These are phyloP conservation scores for Dilophus febrilis DNA, from an alignment of 2,888 invertebrate species.

Conservation along the genomic window DNA sequence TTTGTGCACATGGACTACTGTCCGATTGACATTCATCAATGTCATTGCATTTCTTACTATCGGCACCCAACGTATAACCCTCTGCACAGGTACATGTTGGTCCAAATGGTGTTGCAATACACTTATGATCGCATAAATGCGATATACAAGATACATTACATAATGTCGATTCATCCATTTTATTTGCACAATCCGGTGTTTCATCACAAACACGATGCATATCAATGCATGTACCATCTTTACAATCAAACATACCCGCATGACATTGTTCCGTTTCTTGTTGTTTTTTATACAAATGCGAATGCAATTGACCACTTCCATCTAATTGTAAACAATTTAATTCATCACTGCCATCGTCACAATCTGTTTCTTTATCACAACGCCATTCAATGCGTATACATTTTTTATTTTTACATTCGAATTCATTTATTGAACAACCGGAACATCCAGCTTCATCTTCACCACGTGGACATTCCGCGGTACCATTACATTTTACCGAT, in stretches of 20 bases:
- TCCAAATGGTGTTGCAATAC: slow-evolving; percentile 46
- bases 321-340: slow-evolving; percentile 32
- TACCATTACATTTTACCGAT: slow-evolving; percentile 40
- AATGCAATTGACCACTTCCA: neutral
- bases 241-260: slow-evolving; percentile 35
- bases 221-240: slow-evolving; percentile 46
- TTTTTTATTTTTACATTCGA: slow-evolving; percentile 45
- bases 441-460: slow-evolving; percentile 52
- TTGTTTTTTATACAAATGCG: neutral
- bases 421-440: slow-evolving; percentile 40
- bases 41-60: slow-evolving; percentile 43
- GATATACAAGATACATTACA: slow-evolving; percentile 34
- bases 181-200: slow-evolving; percentile 44
- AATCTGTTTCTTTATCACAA: slow-evolving; percentile 46
- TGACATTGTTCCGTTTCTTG: slow-evolving; percentile 11
- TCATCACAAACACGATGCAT: slow-evolving; percentile 45
- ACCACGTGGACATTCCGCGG: slow-evolving; percentile 48
- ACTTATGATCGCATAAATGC: slow-evolving; percentile 36
- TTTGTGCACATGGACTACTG: slow-evolving; percentile 42
- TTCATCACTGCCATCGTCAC: slow-evolving; percentile 59
- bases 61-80: slow-evolving; percentile 38
- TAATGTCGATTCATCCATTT: slow-evolving; percentile 48
- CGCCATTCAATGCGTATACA: slow-evolving; percentile 41
- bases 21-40: slow-evolving; percentile 49
- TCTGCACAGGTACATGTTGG: slow-evolving; percentile 43